A percentile compares a stretch with the other conserved stretches of the same genome.
phyloP scores from a whole-genome alignment of 1,140 invertebrate genomes.

The Ericerus pela region DNA sequence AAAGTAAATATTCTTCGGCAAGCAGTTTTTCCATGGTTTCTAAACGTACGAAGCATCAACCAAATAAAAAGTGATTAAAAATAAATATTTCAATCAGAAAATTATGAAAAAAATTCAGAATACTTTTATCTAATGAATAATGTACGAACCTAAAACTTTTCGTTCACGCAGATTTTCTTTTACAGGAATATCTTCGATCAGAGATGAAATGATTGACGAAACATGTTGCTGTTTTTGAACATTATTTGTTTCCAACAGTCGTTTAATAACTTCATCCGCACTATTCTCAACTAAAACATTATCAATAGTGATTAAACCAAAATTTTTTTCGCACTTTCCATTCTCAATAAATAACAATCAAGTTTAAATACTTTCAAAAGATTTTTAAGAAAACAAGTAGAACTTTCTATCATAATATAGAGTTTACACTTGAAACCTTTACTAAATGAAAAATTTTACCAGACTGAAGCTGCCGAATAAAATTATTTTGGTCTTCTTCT shows the following conservation, averaged over 20 bases:
- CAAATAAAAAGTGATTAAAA: too few species aligned
- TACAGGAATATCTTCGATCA: not conserved
- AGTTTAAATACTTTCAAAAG: too few species aligned
- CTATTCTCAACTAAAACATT: not conserved
- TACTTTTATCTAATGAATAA: too few species aligned
- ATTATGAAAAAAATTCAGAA: not conserved
- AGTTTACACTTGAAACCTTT: too few species aligned
- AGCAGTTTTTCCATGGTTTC: slow-evolving; percentile 5
- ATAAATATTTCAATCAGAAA: too few species aligned
- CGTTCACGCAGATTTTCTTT: not conserved
- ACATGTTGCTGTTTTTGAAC: not conserved
- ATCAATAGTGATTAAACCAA: not conserved
- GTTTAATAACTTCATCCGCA: not conserved
- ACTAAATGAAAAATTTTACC: not conserved
- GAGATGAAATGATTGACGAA: not conserved
- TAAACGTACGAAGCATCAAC: too few species aligned
- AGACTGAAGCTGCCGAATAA: not conserved
- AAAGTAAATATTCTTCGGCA: not conserved
- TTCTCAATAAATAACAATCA: not conserved
- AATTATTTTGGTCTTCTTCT: not conserved
- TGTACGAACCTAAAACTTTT: not conserved
- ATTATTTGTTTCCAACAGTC: not conserved
- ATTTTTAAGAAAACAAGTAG: too few species aligned
- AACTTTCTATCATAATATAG: too few species aligned
- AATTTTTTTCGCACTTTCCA: not conserved